Percentiles rank a stretch among this genome's conserved stretches.
phyloP scores from a whole-genome alignment of 1,140 invertebrate species.

The Dreissena rostriformis region DNA sequence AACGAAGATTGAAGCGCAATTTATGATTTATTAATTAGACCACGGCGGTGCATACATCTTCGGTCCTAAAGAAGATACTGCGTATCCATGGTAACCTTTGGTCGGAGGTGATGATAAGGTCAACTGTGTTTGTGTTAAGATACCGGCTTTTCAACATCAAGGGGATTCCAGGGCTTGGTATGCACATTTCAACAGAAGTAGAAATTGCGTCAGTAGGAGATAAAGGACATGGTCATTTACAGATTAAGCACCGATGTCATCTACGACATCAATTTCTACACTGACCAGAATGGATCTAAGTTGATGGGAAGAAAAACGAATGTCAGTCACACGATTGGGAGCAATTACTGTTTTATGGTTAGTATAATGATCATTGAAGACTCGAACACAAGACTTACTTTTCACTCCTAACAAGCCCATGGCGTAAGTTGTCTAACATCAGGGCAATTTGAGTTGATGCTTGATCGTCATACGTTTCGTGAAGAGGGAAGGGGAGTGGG shows the following conservation, averaged over 20 bases:
- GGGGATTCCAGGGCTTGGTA: slow-evolving; percentile 80
- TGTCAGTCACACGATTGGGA: slow-evolving; percentile 86
- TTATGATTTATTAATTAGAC: slow-evolving; percentile 40
- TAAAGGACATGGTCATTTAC: slow-evolving; percentile 86
- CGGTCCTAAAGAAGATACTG: slow-evolving; percentile 22
- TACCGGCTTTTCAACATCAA: slow-evolving; percentile 37
- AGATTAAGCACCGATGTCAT: slow-evolving; percentile 90
- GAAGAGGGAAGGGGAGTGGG: slow-evolving; percentile 94
- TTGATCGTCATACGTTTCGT: slow-evolving; percentile 91
- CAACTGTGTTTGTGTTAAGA: slow-evolving; percentile 6
- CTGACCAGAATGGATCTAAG: slow-evolving; percentile 96
- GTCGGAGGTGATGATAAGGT: slow-evolving; percentile 88
- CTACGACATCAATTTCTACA: slow-evolving; percentile 86
- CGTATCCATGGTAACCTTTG: slow-evolving; percentile 83
- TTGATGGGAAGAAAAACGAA: slow-evolving; percentile 85
- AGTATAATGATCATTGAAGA: slow-evolving; percentile 93
- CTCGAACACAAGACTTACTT: slow-evolving; percentile 84
- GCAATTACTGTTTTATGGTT: slow-evolving; percentile 94
- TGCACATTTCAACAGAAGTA: slow-evolving; percentile 88
- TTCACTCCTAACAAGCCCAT: slow-evolving; percentile 92
- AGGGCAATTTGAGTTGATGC: slow-evolving; percentile 93
- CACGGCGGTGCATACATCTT: slow-evolving; percentile 50
- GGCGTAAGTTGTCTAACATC: slow-evolving; percentile 91
- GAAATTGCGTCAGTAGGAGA: slow-evolving; percentile 18
- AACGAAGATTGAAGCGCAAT: slow-evolving; percentile 22